A percentile compares a stretch with the other conserved stretches of the same genome.
Conservation (phyloP, 2,113 vertebrate species). For the Dicaeum eximium region DNA sequence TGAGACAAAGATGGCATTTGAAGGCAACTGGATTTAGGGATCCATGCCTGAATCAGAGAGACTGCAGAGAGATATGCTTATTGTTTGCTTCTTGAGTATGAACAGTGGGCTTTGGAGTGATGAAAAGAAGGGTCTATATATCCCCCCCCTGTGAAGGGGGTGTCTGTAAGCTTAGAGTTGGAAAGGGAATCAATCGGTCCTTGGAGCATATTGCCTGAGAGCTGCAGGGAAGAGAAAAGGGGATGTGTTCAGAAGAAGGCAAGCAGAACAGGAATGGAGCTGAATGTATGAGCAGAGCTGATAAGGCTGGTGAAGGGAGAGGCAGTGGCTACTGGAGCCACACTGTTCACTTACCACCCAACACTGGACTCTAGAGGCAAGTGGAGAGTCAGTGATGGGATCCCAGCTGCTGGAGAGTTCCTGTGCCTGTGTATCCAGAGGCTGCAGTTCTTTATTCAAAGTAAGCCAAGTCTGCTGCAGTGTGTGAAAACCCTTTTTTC, state of each 20-base stretch:
- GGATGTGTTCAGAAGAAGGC: background rate
- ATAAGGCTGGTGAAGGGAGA: background rate
- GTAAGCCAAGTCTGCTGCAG: background rate
- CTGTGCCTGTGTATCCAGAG: background rate
- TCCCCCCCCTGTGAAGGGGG: background rate
- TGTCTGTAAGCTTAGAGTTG: background rate
- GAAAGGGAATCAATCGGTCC: background rate
- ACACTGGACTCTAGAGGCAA: background rate
- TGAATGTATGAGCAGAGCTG: background rate
- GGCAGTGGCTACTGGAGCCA: background rate
- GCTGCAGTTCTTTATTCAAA: background rate
- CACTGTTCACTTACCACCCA: background rate
- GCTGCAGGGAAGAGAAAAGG: background rate
- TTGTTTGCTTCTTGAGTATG: background rate
- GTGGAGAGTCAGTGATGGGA: background rate
- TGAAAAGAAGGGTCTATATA: background rate
- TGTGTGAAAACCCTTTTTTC: background rate
- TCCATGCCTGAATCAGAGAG: background rate
- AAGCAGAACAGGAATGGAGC: background rate
- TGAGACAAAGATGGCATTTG: background rate
- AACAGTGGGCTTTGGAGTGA: background rate
- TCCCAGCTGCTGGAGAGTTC: background rate
- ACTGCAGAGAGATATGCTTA: background rate
- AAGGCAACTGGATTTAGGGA: background rate
- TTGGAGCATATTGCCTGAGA: background rate